phyloP scores from a whole-genome alignment of 2,113 vertebrate species.

The Rhagologus leucostigma region DNA sequence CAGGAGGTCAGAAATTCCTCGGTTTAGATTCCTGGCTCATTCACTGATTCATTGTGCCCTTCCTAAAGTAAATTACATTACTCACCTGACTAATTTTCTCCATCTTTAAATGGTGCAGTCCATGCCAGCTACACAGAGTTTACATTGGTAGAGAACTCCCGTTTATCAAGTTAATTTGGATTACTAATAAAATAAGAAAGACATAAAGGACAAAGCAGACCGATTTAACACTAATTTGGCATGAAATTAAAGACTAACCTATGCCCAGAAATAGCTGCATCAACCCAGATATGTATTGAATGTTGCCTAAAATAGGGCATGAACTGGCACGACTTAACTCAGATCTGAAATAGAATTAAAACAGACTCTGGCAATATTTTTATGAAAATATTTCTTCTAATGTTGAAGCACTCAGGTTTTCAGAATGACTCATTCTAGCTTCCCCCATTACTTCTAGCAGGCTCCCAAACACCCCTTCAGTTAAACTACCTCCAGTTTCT shows the following conservation, averaged over 20 bases:
- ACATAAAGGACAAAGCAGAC: conserved; percentile 3
- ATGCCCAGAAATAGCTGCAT: conserved; percentile 35
- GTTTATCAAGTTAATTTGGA: not conserved
- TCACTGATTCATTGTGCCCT: not conserved
- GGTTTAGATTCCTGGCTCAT: not conserved
- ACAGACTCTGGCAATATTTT: not conserved
- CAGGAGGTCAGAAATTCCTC: conserved; percentile 8
- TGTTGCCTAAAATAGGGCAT: conserved; percentile 13
- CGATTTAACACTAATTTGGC: not conserved
- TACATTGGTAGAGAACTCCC: not conserved
- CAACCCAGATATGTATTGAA: conserved; percentile 33
- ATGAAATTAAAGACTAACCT: conserved; percentile 7
- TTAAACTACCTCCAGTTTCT: not conserved
- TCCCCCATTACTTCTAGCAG: not conserved
- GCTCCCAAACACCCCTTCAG: not conserved
- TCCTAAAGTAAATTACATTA: not conserved
- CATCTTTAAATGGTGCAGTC: not conserved
- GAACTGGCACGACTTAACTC: conserved; percentile 28
- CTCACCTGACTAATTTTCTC: not conserved
- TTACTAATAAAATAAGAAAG: not conserved
- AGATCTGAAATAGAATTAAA: conserved; percentile 16
- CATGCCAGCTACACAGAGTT: not conserved
- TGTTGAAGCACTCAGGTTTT: not conserved
- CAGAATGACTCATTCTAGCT: not conserved
- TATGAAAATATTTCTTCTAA: not conserved